Base-by-base conservation (phyloP, 2,113 vertebrate genomes). In the Colinus virginianus region DNA sequence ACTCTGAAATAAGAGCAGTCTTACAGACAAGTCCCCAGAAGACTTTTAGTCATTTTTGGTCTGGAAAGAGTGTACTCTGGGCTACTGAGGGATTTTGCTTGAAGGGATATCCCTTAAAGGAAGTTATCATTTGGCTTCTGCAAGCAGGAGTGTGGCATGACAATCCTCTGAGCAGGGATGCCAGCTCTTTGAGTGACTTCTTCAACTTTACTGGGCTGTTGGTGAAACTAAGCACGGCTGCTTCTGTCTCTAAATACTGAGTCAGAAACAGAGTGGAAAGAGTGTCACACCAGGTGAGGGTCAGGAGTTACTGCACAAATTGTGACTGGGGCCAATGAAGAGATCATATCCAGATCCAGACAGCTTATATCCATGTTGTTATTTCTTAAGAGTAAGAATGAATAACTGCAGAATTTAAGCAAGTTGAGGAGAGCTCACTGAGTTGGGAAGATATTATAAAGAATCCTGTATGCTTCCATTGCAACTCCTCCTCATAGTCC, bases 61-160 rank as follows among this genome's bases (percentile, higher is more conserved):
- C 51, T 38, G 48, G 48, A 55, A 40, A 12, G 28, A 15, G 4
- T 43, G 13, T 36, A 72, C 3, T 15, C 36, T 86, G 68, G 3
- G 9, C 14, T 90, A 25, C 49, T 72, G 32, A 56, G 30, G 30
- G 17, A 40, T 72, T 28, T 71, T 2, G 5, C 5, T 25, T 38
- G 19, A 67, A 78, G 19, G 4, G 5, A 3, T 61, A 48, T 82
- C 34, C 28, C 70, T 56, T 67, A 40, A 62, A 58, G 30, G 22
- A 84, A 84, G 38, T 34, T 0, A 22, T 36, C 51, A 87, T 93
- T 58, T 64, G 16, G 40, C 14, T 22, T 4, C 10, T 21, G 48
- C 62, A 30, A 18, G 34, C 7, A 74, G 46, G 22, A 56, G 9
- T 51, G 38, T 25, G 22, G 17, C n/a, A 32, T 0, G 0, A 4